Percentiles rank a stretch among this genome's conserved stretches.
These are phyloP conservation scores for Anguilla megastoma DNA, from an alignment of 2,797 vertebrate genomes.

Conservation along the genomic window DNA sequence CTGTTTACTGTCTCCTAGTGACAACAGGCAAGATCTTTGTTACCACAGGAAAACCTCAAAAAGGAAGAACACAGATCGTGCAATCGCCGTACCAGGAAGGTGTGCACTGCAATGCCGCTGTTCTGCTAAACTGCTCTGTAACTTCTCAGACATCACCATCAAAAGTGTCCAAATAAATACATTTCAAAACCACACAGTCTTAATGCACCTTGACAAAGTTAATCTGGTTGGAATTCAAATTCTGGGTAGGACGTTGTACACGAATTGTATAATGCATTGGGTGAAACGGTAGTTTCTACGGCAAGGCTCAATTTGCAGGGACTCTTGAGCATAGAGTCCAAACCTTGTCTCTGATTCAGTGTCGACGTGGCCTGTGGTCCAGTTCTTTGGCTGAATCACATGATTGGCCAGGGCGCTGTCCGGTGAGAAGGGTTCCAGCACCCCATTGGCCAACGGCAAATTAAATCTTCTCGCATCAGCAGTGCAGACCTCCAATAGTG, in stretches of 20 bases:
- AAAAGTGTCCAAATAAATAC: not conserved
- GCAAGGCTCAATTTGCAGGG: not conserved
- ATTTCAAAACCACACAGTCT: not conserved
- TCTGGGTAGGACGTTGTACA: not conserved
- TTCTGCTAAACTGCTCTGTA: constrained; percentile 40
- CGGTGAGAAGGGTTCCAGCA: not conserved
- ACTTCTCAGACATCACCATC: not conserved
- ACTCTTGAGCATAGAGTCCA: not conserved
- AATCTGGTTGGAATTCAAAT: not conserved
- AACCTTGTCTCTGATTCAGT: too few species aligned
- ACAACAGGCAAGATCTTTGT: constrained; percentile 57
- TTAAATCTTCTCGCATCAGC: not conserved
- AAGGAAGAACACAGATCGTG: constrained; percentile 57
- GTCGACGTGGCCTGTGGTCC: not conserved
- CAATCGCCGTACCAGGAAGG: constrained; percentile 56
- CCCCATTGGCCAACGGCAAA: not conserved
- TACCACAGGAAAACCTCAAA: constrained; percentile 66
- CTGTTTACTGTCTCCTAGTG: constrained; percentile 63
- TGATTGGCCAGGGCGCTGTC: not conserved
- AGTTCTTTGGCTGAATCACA: too few species aligned
- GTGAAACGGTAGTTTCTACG: not conserved
- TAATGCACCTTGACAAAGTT: not conserved
- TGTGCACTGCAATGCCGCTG: constrained; percentile 38
- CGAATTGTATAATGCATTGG: not conserved
- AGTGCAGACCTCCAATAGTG: not conserved